Evolutionary conservation across 2,797 vertebrate species (phyloP), one percentile per base, ranked within the genome.

Genomic region (Pitangus sulphuratus): DNA sequence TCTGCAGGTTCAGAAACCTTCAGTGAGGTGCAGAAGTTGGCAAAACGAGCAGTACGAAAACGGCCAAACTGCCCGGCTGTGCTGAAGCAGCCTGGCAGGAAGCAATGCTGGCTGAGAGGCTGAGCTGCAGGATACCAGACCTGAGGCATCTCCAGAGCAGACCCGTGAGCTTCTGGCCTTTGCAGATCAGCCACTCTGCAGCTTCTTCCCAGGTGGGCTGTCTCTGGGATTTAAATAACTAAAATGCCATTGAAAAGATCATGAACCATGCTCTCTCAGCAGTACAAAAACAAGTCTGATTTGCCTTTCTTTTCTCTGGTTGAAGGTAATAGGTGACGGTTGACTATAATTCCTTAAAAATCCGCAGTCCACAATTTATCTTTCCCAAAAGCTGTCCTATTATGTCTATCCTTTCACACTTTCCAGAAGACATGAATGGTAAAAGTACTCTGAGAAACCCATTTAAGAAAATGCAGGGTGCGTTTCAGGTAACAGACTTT

Each of bases 211-310:
- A 62, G 64, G 69, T 60, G 61, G 74, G 39, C 48, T 79, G 57
- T 15, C 60, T 75, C 66, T 71, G 28, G 10, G 24, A 76, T 39
- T 80, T 65, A 71, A 84, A 74, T 50, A 84, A 71, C 92, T 76
- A 90, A 94, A 94, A 81, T 53, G 14, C 24, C 56, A 65, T 81
- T 85, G 69, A 84, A 57, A 74, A 58, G 69, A 60, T 40, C 35
- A 79, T 65, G 39, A 86, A 87, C 84, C 69, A 75, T 19, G 35
- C 56, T 94, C 3, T 0, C 42, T 79, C 58, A 61, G 58, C 16
- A 77, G 28, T 5, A 76, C 53, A 61, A 84, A 84, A 90, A 77
- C 48, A 83, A 47, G 10, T 19, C 50, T 61, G 33, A 48, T 53
- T 84, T 71, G n/a, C 42, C 51, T 88, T 83, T 80, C 26, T 77